Percentiles rank a stretch among this genome's conserved stretches.
Evolutionary conservation across 2,113 vertebrate genomes (phyloP).

Genomic region (Rhinolophus ferrumequinum): DNA sequence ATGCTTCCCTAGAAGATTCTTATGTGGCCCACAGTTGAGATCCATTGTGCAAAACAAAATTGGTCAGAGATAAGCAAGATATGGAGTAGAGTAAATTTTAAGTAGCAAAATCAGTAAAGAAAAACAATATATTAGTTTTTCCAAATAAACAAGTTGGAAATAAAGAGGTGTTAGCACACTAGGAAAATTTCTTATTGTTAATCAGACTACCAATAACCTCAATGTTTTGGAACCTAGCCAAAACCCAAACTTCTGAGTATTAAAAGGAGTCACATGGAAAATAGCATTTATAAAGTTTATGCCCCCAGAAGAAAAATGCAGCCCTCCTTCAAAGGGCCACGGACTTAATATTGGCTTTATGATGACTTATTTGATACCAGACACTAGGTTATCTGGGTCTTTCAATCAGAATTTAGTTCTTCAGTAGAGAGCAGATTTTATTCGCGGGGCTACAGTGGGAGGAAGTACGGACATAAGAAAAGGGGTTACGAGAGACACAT

Average conservation of each 20-base stretch:
- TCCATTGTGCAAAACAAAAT: background rate
- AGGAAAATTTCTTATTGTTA: background rate
- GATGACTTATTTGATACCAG: background rate
- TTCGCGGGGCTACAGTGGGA: background rate
- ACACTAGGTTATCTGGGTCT: background rate
- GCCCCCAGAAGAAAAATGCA: background rate
- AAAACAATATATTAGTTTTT: background rate
- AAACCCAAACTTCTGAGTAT: background rate
- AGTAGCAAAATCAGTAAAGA: background rate
- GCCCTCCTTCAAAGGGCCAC: background rate
- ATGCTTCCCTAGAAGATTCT: background rate
- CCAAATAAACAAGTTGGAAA: background rate
- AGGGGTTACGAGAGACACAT: background rate
- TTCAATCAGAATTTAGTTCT: background rate
- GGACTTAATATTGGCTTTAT: background rate
- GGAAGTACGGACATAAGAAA: background rate
- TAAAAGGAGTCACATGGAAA: too few relatives aligned
- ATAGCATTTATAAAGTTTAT: background rate
- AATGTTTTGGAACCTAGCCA: background rate
- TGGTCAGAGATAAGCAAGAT: background rate
- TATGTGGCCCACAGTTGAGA: background rate
- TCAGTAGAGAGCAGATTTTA: background rate
- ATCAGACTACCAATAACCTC: background rate
- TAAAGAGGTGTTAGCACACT: background rate
- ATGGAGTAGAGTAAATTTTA: background rate